Percentiles rank a stretch among this genome's conserved stretches.
phyloP scores from a whole-genome alignment of 2,797 vertebrate genomes.

The Lagocephalus sceleratus region DNA sequence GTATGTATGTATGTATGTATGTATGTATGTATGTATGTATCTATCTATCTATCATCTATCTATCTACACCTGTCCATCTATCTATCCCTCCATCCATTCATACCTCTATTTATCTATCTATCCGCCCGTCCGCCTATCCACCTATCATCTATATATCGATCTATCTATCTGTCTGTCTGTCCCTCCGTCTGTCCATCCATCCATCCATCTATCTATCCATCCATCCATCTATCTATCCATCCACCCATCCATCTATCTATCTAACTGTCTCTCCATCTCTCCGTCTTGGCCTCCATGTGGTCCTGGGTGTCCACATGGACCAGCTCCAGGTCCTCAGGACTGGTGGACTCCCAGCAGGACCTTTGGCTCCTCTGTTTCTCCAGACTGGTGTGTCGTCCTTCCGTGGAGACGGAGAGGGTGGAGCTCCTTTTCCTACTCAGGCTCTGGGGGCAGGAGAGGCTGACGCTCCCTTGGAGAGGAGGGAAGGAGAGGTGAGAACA shows the following conservation, averaged over 20 bases:
- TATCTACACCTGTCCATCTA: neutral
- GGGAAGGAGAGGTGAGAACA: neutral
- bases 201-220: conserved; percentile 4
- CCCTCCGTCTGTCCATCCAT: conserved; percentile 11
- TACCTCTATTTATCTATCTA: conserved; percentile 1
- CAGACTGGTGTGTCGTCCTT: neutral
- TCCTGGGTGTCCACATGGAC: neutral
- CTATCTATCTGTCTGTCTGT: conserved; percentile 11
- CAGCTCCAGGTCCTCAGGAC: neutral
- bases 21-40: too few relatives aligned
- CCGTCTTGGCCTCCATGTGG: neutral
- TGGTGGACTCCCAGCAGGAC: neutral
- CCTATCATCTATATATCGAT: conserved; percentile 8
- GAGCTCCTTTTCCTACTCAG: conserved; percentile 15
- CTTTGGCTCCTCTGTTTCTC: neutral
- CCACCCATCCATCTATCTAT: neutral
- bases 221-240: conserved; percentile 3
- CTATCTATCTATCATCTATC: neutral
- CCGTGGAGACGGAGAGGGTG: neutral
- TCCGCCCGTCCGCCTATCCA: conserved; percentile 9
- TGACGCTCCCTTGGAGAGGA: conserved; percentile 11
- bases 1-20: too few relatives aligned
- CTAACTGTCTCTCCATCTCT: too few relatives aligned
- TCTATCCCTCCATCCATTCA: too few relatives aligned
- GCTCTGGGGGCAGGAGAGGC: conserved; percentile 7